Evolutionary conservation across 2,113 vertebrate genomes (phyloP).

Genomic region (Mus spicilegus): DNA sequence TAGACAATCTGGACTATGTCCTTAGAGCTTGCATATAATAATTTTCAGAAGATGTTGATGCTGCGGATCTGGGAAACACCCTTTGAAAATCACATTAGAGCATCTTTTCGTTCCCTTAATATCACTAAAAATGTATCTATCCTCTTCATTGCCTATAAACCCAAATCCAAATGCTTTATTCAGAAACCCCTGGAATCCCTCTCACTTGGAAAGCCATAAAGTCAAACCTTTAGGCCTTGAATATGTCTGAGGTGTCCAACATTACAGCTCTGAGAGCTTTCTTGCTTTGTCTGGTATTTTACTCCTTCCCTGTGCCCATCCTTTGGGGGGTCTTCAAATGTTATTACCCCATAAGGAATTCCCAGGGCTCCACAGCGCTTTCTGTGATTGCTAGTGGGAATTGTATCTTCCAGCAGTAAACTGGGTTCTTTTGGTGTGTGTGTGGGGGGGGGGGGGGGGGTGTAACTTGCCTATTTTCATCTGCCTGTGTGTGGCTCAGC

Average conservation of each 20-base stretch:
- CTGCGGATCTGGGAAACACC: neutral
- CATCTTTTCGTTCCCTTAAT: neutral
- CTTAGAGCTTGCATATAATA: neutral
- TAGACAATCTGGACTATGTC: neutral
- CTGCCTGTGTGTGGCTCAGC: neutral
- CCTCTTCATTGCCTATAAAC: conserved; percentile 22
- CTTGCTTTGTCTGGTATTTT: neutral
- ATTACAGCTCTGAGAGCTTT: neutral
- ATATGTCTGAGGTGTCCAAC: neutral
- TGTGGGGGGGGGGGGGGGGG: neutral
- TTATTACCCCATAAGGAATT: neutral
- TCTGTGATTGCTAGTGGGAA: neutral
- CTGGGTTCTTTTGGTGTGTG: neutral
- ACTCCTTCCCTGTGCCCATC: neutral
- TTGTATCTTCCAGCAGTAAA: neutral
- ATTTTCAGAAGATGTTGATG: neutral
- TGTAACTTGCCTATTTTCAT: neutral
- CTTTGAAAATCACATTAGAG: neutral
- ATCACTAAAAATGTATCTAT: neutral
- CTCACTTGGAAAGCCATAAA: neutral
- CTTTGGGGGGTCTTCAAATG: neutral
- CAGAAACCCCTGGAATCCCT: neutral
- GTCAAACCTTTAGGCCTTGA: neutral
- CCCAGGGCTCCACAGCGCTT: neutral
- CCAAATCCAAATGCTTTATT: conserved; percentile 1